Base-by-base conservation (phyloP, 2,797 vertebrate genomes). In the Helostoma temminkii region DNA sequence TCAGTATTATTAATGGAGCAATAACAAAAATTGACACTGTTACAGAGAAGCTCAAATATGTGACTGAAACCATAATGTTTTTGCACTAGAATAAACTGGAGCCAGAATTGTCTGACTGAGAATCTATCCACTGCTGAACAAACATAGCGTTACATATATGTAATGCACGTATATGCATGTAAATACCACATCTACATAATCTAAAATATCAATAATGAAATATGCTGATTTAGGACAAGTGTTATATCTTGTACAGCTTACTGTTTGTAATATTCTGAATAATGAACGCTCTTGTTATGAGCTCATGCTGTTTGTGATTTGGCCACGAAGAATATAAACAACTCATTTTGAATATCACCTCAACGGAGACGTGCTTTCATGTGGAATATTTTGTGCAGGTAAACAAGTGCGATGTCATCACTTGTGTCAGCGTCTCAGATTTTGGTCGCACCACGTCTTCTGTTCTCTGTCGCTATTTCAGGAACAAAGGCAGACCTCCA, bases 321-420 rank as follows among this genome's bases (percentile, higher is more conserved):
- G 56, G 61, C 65, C 3, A 46, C 28, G 30, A 52, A 45, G 19
- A 60, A 66, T 46, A 57, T 59, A 74, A 77, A 81, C 59, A 82
- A 52, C 57, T 60, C 39, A 47, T 64, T 45, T 26, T 49, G 61
- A 64, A 39, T 63, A 49, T 68, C 57, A 41, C 60, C 57, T 64
- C n/a, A 54, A 62, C 14, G 25, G 65, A 58, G 32, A 34, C 4
- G 7, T 9, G 62, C 74, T 86, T 79, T 80, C 52, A 86, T 78
- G 52, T 47, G 63, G 72, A 66, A 53, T 73, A 75, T 52, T 71
- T 64, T 53, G 39, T 56, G 50, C 70, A 30, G 56, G 75, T 79
- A 82, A 87, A 87, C 81, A 85, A 77, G 72, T 81, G 53, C 58
- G 21, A 67, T 70, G 75, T 76, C 73, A 71, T 64, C 74, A 34